A percentile compares a stretch with the other conserved stretches of the same genome.
These are phyloP conservation scores for Ephydatia muelleri DNA, from an alignment of 37 sponge, comb jelly and placozoan species.

Conservation along the genomic window DNA sequence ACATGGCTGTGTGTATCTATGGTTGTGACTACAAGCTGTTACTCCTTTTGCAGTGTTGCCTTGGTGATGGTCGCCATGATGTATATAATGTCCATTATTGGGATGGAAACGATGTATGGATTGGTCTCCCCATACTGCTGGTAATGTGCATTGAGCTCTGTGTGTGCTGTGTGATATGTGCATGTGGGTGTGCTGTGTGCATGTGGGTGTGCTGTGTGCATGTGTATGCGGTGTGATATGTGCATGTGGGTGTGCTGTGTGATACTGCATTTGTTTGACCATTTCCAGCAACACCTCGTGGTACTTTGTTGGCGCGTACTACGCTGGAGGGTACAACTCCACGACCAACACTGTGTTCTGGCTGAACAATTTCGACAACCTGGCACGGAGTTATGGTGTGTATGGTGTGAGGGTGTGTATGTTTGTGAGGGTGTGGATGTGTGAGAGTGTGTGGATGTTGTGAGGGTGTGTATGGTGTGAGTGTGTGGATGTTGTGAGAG, in stretches of 20 bases:
- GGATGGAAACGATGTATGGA: conserved; percentile 68
- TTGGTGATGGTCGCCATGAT: conserved; percentile 17
- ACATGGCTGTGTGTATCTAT: too few species aligned
- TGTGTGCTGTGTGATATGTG: too few species aligned
- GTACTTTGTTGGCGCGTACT: conserved; percentile 40
- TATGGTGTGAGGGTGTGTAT: too few species aligned
- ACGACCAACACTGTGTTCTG: conserved; percentile 33
- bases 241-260: conserved; percentile 11
- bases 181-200: too few species aligned
- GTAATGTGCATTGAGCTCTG: conserved; percentile 17
- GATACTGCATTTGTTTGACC: background rate
- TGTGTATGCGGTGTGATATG: too few species aligned
- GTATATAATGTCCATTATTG: conserved; percentile 58
- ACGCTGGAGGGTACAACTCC: background rate
- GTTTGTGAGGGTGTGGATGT: too few species aligned
- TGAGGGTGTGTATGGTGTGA: background rate
- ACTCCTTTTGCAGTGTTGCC: conserved; percentile 46
- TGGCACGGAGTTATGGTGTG: conserved; percentile 74
- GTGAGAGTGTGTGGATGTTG: background rate
- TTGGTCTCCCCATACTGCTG: conserved; percentile 53
- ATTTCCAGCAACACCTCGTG: conserved; percentile 29
- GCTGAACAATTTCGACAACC: conserved; percentile 82
- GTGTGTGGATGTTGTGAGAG: too few species aligned
- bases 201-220: too few species aligned
- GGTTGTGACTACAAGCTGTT: conserved; percentile 53